Conservation (phyloP, 1,140 invertebrate species). For the Dendroctonus ponderosae region DNA sequence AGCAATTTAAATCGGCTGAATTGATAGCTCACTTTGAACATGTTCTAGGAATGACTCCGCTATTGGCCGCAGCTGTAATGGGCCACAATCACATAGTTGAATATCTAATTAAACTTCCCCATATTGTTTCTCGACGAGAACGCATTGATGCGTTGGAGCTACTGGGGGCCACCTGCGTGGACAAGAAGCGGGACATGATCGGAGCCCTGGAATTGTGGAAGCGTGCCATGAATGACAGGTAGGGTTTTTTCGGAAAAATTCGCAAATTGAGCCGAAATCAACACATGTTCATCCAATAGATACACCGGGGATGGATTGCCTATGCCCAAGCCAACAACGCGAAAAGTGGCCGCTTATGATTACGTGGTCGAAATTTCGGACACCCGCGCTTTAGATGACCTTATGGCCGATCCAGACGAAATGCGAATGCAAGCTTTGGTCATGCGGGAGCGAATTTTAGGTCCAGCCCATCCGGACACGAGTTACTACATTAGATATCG, state of each 20-base stretch:
- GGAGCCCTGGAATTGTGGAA: slow-evolving; percentile 87
- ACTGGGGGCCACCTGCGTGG: slow-evolving; percentile 94
- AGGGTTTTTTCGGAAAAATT: background rate
- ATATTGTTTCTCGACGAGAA: slow-evolving; percentile 72
- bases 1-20: no score
- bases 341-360: slow-evolving; percentile 81
- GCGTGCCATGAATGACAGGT: slow-evolving; percentile 82
- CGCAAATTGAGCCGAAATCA: background rate
- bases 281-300: slow-evolving; percentile 50
- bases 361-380: slow-evolving; percentile 79
- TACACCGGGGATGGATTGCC: slow-evolving; percentile 58
- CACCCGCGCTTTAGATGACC: slow-evolving; percentile 76
- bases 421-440: slow-evolving; percentile 96
- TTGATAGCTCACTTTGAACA: no score
- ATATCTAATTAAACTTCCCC: slow-evolving; percentile 72
- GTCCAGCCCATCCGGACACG: slow-evolving; percentile 91
- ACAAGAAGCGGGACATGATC: slow-evolving; percentile 92
- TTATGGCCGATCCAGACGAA: slow-evolving; percentile 88
- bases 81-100: slow-evolving; percentile 92
- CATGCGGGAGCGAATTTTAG: slow-evolving; percentile 88
- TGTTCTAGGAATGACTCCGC: slow-evolving; percentile 81
- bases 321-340: slow-evolving; percentile 44
- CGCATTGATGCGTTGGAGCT: slow-evolving; percentile 89
- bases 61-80: slow-evolving; percentile 87
- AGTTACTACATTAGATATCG: slow-evolving; percentile 92